Evolutionary conservation across 2,113 vertebrate genomes (phyloP), one percentile per base, ranked within the genome.

Genomic region (Ageneiosus marmoratus): DNA sequence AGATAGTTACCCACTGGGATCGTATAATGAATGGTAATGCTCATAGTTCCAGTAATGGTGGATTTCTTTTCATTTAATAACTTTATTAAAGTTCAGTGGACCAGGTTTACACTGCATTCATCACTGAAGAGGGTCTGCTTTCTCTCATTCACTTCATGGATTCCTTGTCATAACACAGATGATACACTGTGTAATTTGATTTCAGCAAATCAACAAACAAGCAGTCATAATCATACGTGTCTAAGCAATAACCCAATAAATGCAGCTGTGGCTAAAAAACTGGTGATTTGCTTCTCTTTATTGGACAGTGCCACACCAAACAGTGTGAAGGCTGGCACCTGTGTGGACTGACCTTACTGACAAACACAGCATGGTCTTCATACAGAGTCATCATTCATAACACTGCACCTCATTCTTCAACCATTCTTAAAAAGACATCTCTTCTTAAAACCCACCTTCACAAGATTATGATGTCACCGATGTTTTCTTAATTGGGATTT

Each of bases 1-100:
- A 93, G 89, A 88, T 90, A 87, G 83, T 90, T 92, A 93, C 90
- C 92, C 92, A 91, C 81, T 91, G 93, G 92, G 91, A 94, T 90
- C 92, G 91, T 90, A 90, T 92, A 93, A 92, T 93, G 92, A 91
- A 92, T 92, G 91, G 93, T 92, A 93, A 93, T 87, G 88, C 90
- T 88, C 86, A 91, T 93, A 93, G 94, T 94, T 93, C 92, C 88
- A 62, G 90, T 91, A 91, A 92, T 91, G 88, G 90, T 90, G 90
- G 89, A 92, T 91, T 93, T 88, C 86, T 85, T 91, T 92, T 87
- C 80, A 88, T 92, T 90, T 90, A 86, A 88, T 86, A 86, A 20
- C 88, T 87, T 92, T 90, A 91, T 88, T 90, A 83, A 91, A 90
- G 89, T 91, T 77, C 24, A 48, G 27, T 44, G 32, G 80, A 78